Evolutionary conservation across 2,797 vertebrate genomes (phyloP), one percentile per base, ranked within the genome.

Genomic region (Platyrinchus mystaceus): DNA sequence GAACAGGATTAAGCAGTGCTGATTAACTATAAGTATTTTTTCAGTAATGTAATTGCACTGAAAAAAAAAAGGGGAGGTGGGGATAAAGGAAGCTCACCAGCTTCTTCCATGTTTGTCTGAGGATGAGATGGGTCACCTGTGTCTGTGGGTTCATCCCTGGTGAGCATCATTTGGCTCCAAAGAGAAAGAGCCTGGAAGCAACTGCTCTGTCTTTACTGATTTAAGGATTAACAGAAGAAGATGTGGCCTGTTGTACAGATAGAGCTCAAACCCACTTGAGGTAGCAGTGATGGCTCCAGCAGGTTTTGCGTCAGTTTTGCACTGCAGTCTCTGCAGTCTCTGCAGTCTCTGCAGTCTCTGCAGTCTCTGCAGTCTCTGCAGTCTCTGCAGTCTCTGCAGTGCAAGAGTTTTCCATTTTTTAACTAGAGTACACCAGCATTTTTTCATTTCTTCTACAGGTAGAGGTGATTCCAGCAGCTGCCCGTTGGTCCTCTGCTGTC

Each of bases 1-100:
- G 84, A 93, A 85, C 71, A 87, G 84, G 94, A 97, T 97, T 98
- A 96, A 97, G 96, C 83, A 68, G 70, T 60, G 67, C 97, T 98
- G 97, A 98, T 97, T 96, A 93, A 50, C 80, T 37, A 9, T 92
- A 91, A 94, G 95, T 87, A 84, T 92, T 96, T 96, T 94, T 94
- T 95, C 50, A 22, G 66, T 43, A 73, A 62, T 37, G 50, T 76
- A 88, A 90, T 67, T 64, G 78, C 59, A 80, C 50, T 70, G 44
- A 5, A 32, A 46, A 49, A 49, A 39, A n/a, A 58, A 18, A 24
- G 7, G 43, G 18, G 62, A 77, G 66, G 12, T 37, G 58, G 17
- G 19, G n/a, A 34, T 68, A 36, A 55, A 69, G 21, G 13, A 52
- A 62, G 63, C 60, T 50, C 56, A 39, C 23, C 36, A 79, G 37